Percentiles rank a stretch among this genome's conserved stretches.
Conservation (phyloP, 2,888 invertebrate species). For the Rhimphoctona megacephalus region DNA sequence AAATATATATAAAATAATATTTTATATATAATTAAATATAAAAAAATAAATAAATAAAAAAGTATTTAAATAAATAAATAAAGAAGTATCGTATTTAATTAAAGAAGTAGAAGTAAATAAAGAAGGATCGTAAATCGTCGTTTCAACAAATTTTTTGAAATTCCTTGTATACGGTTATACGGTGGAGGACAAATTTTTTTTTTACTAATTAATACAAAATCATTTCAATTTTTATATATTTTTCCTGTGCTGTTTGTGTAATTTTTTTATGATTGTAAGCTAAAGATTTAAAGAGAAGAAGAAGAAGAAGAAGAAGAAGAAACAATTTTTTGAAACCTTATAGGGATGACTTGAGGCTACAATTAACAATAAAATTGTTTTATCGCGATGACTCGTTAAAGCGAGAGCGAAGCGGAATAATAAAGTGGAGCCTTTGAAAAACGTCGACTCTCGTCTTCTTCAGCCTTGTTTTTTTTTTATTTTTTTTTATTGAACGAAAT, state of each 20-base stretch:
- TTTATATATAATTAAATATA: no score
- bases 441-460: not conserved
- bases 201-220: no score
- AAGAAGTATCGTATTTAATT: no score
- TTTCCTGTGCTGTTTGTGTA: not conserved
- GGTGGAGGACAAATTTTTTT: no score
- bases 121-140: no score
- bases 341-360: not conserved
- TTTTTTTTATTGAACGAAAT: slow-evolving; percentile 32
- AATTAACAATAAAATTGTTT: slow-evolving; percentile 15
- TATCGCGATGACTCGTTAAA: slow-evolving; percentile 11
- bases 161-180: no score
- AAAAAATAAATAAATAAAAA: no score
- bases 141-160: no score
- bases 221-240: not conserved
- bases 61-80: no score
- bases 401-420: slow-evolving; percentile 9
- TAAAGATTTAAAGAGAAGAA: not conserved
- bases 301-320: not conserved
- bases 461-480: slow-evolving; percentile 11
- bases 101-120: no score
- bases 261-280: not conserved
- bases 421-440: slow-evolving; percentile 4
- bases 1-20: no score
- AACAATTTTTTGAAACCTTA: slow-evolving; percentile 3